Evolutionary conservation across 2,113 vertebrate species (phyloP), one percentile per base, ranked within the genome.

Genomic region (Tenebrosternarchus preto): DNA sequence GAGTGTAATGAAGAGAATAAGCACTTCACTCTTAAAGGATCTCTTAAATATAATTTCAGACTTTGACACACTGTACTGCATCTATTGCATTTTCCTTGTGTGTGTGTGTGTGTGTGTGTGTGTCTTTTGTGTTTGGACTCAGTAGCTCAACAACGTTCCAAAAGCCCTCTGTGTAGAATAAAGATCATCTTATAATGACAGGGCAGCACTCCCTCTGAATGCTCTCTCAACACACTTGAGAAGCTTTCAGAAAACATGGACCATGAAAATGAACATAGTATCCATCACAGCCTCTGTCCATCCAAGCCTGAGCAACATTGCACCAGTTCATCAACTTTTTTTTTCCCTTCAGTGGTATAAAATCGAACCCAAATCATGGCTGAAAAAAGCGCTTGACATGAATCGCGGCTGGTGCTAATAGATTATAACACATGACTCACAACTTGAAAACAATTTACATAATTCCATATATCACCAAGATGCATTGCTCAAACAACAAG

Each of bases 391-490:
- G n/a, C 46, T 56, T 73, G 74, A 46, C 20, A 33, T 64, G 53
- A 24, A 61, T 71, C 66, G 63, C 64, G 15, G 70, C 60, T 43
- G 25, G 31, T 27, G 55, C 61, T 76, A 80, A 84, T 77, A 33
- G 1, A 29, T 66, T 20, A 50, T 50, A 66, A 66, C 7, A 33
- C 70, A 73, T 84, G 67, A 77, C 78, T 77, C 73, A 77, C 11
- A 36, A 55, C 68, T 36, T 68, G 27, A 43, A 31, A 20, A 36
- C 61, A 57, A 84, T 87, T 85, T 83, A 55, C 82, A 82, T 85
- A 77, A 87, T 80, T 77, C 73, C 73, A 84, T 79, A 64, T 82
- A 9, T 39, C 57, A n/a, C 60, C 60, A 61, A 77, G 77, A 83
- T 53, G 8, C 73, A 61, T 83, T 82, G 69, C 64, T 69, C 67